Evolutionary conservation across 64 coral and sea anemone species (phyloP), one percentile per base, ranked within the genome.

Genomic region (Montipora efflorescens): DNA sequence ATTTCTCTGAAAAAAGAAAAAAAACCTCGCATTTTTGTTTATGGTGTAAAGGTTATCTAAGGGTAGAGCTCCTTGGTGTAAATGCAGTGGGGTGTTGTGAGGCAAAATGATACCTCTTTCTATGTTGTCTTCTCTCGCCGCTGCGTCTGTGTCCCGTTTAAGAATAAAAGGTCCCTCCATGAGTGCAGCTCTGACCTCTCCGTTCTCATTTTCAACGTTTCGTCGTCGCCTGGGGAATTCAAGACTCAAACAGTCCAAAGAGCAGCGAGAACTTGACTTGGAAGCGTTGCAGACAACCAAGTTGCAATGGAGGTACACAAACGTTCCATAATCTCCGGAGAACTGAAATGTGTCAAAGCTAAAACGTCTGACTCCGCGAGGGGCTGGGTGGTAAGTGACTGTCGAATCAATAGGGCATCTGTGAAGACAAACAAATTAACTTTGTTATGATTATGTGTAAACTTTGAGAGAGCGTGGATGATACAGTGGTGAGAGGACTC

Each of bases 311-410:
- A 97, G 84, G 59, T 92, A 97, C 4, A 97, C 96, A 47, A 97
- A 97, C n/a, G 50, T 70, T 64, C 86, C 62, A 47, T 93, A 93
- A 49, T 89, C 11, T 9, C 79, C 92, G 46, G 91, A 88, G 49
- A 97, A 97, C 51, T 95, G 83, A 58, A 97, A 97, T 15, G 96
- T 93, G 6, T 97, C 91, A 61, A 97, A 97, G 75, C 96, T 97
- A 44, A 91, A 95, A 22, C 93, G 69, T 92, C 94, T 78, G 61
- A 89, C 59, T 44, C 87, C 81, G 13, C 70, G 64, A 11, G 89
- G 90, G 28, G 57, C 22, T 45, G 61, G 8, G 16, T 94, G 94
- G 58, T 83, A 91, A 15, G 15, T 12, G 20, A 94, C 95, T 57
- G 95, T 97, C 47, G 89, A 93, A 73, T 97, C 95, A 5, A 49